Percentiles rank a stretch among this genome's conserved stretches.
phyloP scores from a whole-genome alignment of 2,888 invertebrate genomes.

The Tenthredo amoena region DNA sequence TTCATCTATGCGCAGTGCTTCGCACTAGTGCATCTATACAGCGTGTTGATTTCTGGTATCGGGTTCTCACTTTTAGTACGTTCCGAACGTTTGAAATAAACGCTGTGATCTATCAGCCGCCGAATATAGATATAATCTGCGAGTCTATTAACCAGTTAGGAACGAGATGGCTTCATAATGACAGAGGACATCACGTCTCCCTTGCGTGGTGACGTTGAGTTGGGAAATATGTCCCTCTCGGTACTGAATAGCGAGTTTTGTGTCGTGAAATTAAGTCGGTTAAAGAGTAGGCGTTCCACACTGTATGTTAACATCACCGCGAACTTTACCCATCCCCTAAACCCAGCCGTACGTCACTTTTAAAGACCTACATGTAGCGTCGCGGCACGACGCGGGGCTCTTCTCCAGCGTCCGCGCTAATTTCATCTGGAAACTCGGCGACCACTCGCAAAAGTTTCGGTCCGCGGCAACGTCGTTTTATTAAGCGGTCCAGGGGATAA shows the following conservation, averaged over 20 bases:
- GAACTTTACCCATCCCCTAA: conserved; percentile 2
- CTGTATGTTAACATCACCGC: conserved; percentile 12
- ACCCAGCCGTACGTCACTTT: conserved; percentile 31
- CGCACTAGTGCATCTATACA: no score
- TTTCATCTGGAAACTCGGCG: conserved; percentile 10
- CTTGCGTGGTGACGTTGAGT: background rate
- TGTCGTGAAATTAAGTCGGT: conserved; percentile 45
- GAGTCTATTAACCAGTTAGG: background rate
- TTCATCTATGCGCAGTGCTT: no score
- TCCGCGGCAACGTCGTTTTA: conserved; percentile 9
- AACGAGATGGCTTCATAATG: background rate
- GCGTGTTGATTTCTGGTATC: no score
- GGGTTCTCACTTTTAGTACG: background rate
- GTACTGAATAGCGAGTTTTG: conserved; percentile 46
- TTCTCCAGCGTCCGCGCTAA: background rate
- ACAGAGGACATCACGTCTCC: background rate
- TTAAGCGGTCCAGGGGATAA: conserved; percentile 43
- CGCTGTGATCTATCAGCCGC: background rate
- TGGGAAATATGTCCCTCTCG: conserved; percentile 36
- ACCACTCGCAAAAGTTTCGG: conserved; percentile 18
- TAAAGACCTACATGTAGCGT: conserved; percentile 23
- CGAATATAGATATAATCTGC: background rate
- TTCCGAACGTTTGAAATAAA: background rate
- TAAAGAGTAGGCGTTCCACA: conserved; percentile 31
- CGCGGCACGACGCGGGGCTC: background rate